phyloP scores from a whole-genome alignment of 1,140 invertebrate genomes.

The Eupeodes corollae region DNA sequence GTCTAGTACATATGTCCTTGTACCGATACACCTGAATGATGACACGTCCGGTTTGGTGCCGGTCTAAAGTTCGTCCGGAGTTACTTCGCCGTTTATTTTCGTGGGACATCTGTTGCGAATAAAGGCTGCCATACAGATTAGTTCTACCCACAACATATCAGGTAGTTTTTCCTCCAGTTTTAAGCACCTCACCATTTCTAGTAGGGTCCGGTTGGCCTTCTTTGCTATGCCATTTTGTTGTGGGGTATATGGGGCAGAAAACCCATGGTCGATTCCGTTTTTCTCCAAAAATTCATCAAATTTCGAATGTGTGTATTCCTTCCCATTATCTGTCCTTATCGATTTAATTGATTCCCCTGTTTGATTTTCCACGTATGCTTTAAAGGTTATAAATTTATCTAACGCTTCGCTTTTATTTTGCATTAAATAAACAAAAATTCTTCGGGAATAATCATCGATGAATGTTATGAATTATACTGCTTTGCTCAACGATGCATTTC shows the following conservation, averaged over 20 bases:
- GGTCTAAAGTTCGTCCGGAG: conserved; percentile 27
- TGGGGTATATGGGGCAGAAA: conserved; percentile 21
- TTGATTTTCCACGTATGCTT: background rate
- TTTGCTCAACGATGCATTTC: too few relatives aligned
- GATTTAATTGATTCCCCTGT: conserved; percentile 2
- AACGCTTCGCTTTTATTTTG: conserved; percentile 18
- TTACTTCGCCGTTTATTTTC: too few relatives aligned
- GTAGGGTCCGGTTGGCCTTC: conserved; percentile 16
- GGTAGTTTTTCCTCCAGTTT: conserved; percentile 15
- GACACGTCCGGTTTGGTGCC: conserved; percentile 22
- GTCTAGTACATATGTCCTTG: too few relatives aligned
- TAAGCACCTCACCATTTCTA: conserved; percentile 15
- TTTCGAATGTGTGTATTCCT: conserved; percentile 17
- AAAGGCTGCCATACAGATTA: conserved; percentile 7
- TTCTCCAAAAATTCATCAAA: conserved; percentile 17
- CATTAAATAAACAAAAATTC: conserved; percentile 32
- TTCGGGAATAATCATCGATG: conserved; percentile 31
- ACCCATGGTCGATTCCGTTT: conserved; percentile 12
- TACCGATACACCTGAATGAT: too few relatives aligned
- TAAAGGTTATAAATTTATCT: conserved; percentile 5
- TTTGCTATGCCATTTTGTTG: conserved; percentile 30
- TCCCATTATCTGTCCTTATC: conserved; percentile 17
- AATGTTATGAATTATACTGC: too few relatives aligned
- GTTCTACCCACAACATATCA: conserved; percentile 15
- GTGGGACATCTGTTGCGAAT: too few relatives aligned